These are phyloP conservation scores for Drosophila tanythrix DNA, from an alignment of 2,888 invertebrate species.

Conservation along the genomic window DNA sequence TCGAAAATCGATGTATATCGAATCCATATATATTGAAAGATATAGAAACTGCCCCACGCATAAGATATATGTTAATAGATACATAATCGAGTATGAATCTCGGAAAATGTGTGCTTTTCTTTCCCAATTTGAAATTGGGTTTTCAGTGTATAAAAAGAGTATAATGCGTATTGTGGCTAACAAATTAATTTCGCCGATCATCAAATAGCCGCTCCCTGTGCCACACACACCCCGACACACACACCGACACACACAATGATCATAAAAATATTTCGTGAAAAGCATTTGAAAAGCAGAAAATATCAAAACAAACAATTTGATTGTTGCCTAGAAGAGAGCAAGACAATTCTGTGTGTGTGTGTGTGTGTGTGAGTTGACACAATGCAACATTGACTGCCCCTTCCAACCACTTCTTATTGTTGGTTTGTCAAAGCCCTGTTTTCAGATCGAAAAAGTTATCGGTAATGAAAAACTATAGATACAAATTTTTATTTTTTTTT, in stretches of 20 bases:
- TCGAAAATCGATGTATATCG: background rate
- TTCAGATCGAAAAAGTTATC: constrained; percentile 6
- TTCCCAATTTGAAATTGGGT: background rate
- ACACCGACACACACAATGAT: constrained; percentile 19
- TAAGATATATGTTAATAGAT: background rate
- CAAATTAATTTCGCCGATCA: constrained; percentile 72
- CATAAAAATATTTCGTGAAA: constrained; percentile 61
- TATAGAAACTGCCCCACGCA: background rate
- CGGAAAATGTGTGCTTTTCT: background rate
- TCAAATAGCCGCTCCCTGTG: constrained; percentile 47
- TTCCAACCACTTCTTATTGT: background rate
- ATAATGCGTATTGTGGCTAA: constrained; percentile 47
- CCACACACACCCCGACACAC: constrained; percentile 18
- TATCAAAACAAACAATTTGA: constrained; percentile 57
- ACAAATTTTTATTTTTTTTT: background rate
- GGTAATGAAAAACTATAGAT: background rate
- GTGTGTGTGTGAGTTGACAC: constrained; percentile 12
- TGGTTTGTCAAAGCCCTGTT: background rate
- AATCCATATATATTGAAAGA: background rate
- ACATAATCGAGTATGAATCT: background rate
- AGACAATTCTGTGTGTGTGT: constrained; percentile 26
- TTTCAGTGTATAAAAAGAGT: background rate
- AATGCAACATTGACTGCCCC: constrained; percentile 9
- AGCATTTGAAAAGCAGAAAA: constrained; percentile 23
- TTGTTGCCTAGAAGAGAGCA: constrained; percentile 44